Base-by-base conservation (phyloP, 2,888 invertebrate species). In the Conchocele bisecta region DNA sequence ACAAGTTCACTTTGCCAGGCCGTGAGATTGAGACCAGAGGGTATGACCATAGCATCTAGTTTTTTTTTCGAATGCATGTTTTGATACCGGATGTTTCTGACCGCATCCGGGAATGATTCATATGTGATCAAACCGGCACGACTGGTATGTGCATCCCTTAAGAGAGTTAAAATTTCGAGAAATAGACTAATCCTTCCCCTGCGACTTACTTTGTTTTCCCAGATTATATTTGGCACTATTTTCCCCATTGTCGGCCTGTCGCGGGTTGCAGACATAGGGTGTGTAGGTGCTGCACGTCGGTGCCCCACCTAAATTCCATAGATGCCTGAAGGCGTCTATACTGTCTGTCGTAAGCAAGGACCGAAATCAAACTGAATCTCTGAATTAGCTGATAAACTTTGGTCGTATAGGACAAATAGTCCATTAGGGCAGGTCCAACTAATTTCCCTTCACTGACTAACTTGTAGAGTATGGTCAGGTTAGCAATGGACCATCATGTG, bases 221-320 rank as follows among this genome's bases (percentile, higher is more conserved):
- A n/a, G n/a, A n/a, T n/a, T n/a, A n/a, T n/a, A n/a, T n/a, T n/a
- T n/a, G n/a, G n/a, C n/a, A n/a, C n/a, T n/a, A n/a, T n/a, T n/a
- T n/a, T n/a, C n/a, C n/a, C n/a, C 13, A 11, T 35, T 35, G 37
- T 11, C 37, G 11, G n/a, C n/a, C n/a, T n/a, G n/a, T n/a, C n/a
- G n/a, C n/a, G n/a, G n/a, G n/a, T n/a, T n/a, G n/a, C n/a, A n/a
- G n/a, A n/a, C n/a, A 35, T 17, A 53, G 28, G 31, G 17, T 41
- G 22, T 51, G 28, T 15, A 60, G 24, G 28, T 54, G 64, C 15
- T 28, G 54, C 9, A 63, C 29, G 29, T 54, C 26, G 6, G 53
- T 42, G 11, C 64, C 57, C 63, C 53, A 65, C 9, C 48, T 11
- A 48, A 65, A 65, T 7, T 29, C 26, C 17, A 53, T 44, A n/a